These are phyloP conservation scores for Calameuta filiformis DNA, from an alignment of 2,888 invertebrate species.

Conservation along the genomic window DNA sequence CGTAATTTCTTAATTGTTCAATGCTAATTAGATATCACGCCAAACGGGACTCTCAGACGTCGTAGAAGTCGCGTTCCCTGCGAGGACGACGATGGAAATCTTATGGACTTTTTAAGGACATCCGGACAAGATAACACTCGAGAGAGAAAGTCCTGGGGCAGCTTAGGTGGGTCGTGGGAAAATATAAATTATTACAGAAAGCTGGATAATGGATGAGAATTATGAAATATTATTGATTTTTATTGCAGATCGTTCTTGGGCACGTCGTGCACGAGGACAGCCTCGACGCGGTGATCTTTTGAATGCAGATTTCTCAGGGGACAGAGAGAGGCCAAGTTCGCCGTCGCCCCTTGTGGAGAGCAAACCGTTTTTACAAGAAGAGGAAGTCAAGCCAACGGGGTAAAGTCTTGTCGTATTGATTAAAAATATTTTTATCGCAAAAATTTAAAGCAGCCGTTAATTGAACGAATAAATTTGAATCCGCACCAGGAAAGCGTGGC, in stretches of 20 bases:
- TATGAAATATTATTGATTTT: background rate
- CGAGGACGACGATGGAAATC: slow-evolving; percentile 84
- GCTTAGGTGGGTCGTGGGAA: slow-evolving; percentile 72
- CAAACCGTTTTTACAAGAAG: slow-evolving; percentile 67
- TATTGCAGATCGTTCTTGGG: slow-evolving; percentile 85
- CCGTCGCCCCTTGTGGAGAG: slow-evolving; percentile 74
- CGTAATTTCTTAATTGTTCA: slow-evolving; percentile 5
- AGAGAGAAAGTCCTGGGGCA: slow-evolving; percentile 86
- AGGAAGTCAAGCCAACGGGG: slow-evolving; percentile 72
- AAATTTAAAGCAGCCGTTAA: background rate
- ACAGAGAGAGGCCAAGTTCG: slow-evolving; percentile 79
- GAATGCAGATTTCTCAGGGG: slow-evolving; percentile 77
- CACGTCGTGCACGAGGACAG: slow-evolving; percentile 80
- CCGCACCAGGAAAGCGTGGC: slow-evolving; percentile 77
- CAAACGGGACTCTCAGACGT: slow-evolving; percentile 86
- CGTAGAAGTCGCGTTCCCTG: slow-evolving; percentile 84
- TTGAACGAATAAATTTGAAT: background rate
- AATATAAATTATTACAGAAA: background rate
- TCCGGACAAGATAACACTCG: slow-evolving; percentile 80
- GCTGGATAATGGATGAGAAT: background rate
- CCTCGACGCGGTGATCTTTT: slow-evolving; percentile 83
- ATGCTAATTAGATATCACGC: slow-evolving; percentile 80
- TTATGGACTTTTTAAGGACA: slow-evolving; percentile 87
- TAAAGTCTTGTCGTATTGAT: slow-evolving; percentile 47
- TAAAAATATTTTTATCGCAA: background rate